These are phyloP conservation scores for Tridacna crocea DNA, from an alignment of 2,888 invertebrate genomes.

Conservation along the genomic window DNA sequence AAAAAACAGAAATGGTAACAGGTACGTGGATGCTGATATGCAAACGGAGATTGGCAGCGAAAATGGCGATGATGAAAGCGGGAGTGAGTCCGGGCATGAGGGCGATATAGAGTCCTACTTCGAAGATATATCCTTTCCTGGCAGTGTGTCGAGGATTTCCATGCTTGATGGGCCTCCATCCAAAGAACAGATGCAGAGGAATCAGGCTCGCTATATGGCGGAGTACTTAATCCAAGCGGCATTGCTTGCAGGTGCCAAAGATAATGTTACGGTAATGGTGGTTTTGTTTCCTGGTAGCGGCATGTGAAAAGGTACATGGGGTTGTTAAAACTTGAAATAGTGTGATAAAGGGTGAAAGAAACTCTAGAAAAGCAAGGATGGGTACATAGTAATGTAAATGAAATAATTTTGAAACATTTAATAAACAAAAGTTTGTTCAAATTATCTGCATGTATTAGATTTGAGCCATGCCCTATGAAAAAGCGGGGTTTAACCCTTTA, in stretches of 20 bases:
- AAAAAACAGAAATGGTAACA: slow-evolving; percentile 22
- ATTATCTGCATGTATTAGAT: too few species aligned
- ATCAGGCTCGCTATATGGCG: slow-evolving; percentile 78
- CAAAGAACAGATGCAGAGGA: slow-evolving; percentile 71
- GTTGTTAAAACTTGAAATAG: too few species aligned
- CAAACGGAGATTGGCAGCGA: slow-evolving; percentile 73
- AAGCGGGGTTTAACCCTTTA: too few species aligned
- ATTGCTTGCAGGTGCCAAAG: slow-evolving; percentile 80
- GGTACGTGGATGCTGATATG: slow-evolving; percentile 59
- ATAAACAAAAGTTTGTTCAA: too few species aligned
- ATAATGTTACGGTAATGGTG: slow-evolving; percentile 81
- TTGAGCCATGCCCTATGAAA: too few species aligned
- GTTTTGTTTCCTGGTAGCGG: slow-evolving; percentile 80
- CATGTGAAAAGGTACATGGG: slow-evolving; percentile 29
- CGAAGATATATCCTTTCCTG: slow-evolving; percentile 69
- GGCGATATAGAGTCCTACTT: slow-evolving; percentile 72
- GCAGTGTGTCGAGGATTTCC: slow-evolving; percentile 64
- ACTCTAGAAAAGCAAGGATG: too few species aligned
- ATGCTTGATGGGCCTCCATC: slow-evolving; percentile 64
- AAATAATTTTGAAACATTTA: too few species aligned
- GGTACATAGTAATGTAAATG: too few species aligned
- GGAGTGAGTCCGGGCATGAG: slow-evolving; percentile 68
- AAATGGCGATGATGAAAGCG: slow-evolving; percentile 56
- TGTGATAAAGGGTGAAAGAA: too few species aligned
- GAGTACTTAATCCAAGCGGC: slow-evolving; percentile 82